Evolutionary conservation across 2,888 invertebrate genomes (phyloP).

Genomic region (Volucella zonaria): DNA sequence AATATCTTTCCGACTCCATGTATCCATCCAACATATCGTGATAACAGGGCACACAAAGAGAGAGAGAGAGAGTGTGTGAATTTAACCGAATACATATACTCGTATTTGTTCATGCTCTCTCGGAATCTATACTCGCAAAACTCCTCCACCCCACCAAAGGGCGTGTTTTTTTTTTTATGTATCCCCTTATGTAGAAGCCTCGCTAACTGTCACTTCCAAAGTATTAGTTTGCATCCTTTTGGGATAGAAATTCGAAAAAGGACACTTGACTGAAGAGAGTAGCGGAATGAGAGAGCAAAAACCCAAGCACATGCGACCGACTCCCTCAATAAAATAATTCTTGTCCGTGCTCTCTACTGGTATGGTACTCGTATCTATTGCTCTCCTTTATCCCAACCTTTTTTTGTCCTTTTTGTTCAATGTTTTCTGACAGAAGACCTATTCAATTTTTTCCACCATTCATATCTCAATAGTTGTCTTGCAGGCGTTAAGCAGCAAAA

Average conservation of each 20-base stretch:
- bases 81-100: too few species aligned
- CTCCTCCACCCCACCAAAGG: slow-evolving; percentile 28
- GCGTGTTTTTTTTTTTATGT: slow-evolving; percentile 57
- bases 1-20: background rate
- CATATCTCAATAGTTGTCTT: slow-evolving; percentile 65
- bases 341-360: slow-evolving; percentile 30
- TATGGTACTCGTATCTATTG: background rate
- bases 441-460: slow-evolving; percentile 43
- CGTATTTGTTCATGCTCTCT: background rate
- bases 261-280: slow-evolving; percentile 29
- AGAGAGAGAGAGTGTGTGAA: background rate
- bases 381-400: slow-evolving; percentile 6
- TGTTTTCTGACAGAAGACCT: slow-evolving; percentile 49
- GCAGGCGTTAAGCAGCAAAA: slow-evolving; percentile 67
- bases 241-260: slow-evolving; percentile 7
- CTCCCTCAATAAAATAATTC: slow-evolving; percentile 49
- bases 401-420: background rate
- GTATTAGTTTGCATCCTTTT: slow-evolving; percentile 9
- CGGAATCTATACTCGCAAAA: background rate
- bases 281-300: background rate
- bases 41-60: slow-evolving; percentile 41
- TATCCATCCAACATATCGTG: slow-evolving; percentile 15
- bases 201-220: slow-evolving; percentile 44
- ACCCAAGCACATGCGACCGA: background rate
- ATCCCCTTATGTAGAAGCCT: slow-evolving; percentile 3